Base-by-base conservation (phyloP, 2,888 invertebrate species). In the Pseudococcus longispinus region DNA sequence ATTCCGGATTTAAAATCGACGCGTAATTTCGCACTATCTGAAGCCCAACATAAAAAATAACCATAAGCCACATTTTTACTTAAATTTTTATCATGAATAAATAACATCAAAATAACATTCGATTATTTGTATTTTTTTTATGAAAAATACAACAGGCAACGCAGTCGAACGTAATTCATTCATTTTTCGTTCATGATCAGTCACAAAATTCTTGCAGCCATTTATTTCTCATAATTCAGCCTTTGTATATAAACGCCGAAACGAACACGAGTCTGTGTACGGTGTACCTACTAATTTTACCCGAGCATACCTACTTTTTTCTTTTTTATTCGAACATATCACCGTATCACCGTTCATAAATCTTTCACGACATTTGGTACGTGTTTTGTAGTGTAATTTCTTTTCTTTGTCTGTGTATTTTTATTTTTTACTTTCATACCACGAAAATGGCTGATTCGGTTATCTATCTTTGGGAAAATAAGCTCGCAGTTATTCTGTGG, bases 281-380 rank as follows among this genome's bases (percentile, higher is more conserved):
- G 32, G 32, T 32, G 32, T 51, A 51, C 51, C 51, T 51, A 51
- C 32, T n/a, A 9, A 23, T 60, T 60, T 23, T 23, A 60, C 13
- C 60, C n/a, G n/a, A 55, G n/a, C n/a, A 55, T 60, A 60, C 60
- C 23, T 9, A 23, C 11, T 60, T 29, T 70, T 70, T 13, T 70
- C 29, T 70, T 70, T 26, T 13, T 70, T 60, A 60, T 60, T 29
- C 70, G 29, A 70, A 70, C 70, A 29, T 70, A 70, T 70, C 70
- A 70, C 70, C 29, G 13, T 70, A 70, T 70, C 70, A 70, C 15
- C 29, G 70, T 70, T 70, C 70, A 70, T 70, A 70, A 70, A 70
- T 70, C 70, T 70, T 70, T 70, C 70, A 29, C 70, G 70, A 70
- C 70, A 70, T 70, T 70, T 29, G 70, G 29, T 70, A 70, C 70